Evolutionary conservation across 2,113 vertebrate genomes (phyloP), one percentile per base, ranked within the genome.

Genomic region (Lophius piscatorius): DNA sequence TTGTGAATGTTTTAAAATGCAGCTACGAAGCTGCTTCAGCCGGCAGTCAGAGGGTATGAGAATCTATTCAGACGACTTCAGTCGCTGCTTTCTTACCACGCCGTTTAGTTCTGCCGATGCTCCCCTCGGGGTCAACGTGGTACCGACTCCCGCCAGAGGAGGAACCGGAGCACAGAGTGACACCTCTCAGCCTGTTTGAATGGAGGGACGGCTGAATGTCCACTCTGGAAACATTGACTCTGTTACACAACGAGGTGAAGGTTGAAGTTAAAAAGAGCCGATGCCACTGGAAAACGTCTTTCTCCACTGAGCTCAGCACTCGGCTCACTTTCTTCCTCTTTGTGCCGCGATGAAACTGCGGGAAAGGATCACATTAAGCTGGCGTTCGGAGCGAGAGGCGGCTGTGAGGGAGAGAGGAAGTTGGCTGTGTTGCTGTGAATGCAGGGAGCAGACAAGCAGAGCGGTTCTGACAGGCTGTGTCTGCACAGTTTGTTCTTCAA

Each of bases 401-500:
- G n/a, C n/a, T n/a, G n/a, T n/a, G n/a, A n/a, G n/a, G n/a, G n/a
- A n/a, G n/a, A n/a, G n/a, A n/a, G 75, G 9, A 23, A 48, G 77
- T 58, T 48, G 61, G 65, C 76, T 63, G 71, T 74, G 67, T 70
- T 8, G 4, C 4, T 69, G 70, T 63, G 69, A 71, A 75, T 70
- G 68, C 64, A 70, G 63, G 48, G 63, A 75, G 62, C 76, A 62
- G 73, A 79, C 78, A 77, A 72, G 74, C 74, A 68, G 61, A 83
- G 75, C 65, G 23, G 26, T 71, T 85, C 80, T 85, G 85, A 90
- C 89, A 85, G 72, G 68, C 78, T 70, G 67, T 76, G 80, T 83
- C 85, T 86, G 78, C 76, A 80, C 81, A 74, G 82, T 85, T 83
- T 83, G 84, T 84, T 88, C 82, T 82, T 63, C 80, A 84, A 68